Conservation (phyloP, 2,113 vertebrate species). For the Sapayoa aenigma region DNA sequence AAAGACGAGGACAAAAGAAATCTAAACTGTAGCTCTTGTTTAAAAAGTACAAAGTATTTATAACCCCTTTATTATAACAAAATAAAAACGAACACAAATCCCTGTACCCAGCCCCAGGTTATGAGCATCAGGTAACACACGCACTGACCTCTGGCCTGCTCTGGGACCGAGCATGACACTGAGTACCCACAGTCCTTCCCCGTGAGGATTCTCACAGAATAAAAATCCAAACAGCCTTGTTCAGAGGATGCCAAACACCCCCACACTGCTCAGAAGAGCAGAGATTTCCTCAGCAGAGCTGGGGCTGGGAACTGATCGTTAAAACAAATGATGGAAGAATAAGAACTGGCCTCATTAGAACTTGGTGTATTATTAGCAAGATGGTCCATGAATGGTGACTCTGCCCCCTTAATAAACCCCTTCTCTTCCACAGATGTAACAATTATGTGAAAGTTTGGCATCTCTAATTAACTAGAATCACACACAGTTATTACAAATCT, state of each 20-base stretch:
- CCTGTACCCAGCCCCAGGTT: no score
- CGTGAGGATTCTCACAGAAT: neutral
- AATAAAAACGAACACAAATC: neutral
- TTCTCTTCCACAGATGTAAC: constrained; percentile 4
- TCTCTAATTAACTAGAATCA: neutral
- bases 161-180: neutral
- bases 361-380: neutral
- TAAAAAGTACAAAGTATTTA: neutral
- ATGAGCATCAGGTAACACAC: no score
- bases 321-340: neutral
- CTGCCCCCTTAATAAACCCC: constrained; percentile 10
- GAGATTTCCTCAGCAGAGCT: neutral
- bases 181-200: rapidly evolving
- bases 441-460: constrained; percentile 21
- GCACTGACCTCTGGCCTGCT: no score
- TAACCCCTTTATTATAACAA: neutral
- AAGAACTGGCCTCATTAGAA: neutral
- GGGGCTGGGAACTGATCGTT: neutral
- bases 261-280: neutral
- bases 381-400: neutral
- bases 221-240: neutral
- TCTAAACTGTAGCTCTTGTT: neutral
- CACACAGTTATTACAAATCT: neutral
- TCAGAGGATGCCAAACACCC: neutral
- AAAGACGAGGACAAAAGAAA: neutral